phyloP scores from a whole-genome alignment of 2,888 invertebrate genomes.

The Schizotus pectinicornis region DNA sequence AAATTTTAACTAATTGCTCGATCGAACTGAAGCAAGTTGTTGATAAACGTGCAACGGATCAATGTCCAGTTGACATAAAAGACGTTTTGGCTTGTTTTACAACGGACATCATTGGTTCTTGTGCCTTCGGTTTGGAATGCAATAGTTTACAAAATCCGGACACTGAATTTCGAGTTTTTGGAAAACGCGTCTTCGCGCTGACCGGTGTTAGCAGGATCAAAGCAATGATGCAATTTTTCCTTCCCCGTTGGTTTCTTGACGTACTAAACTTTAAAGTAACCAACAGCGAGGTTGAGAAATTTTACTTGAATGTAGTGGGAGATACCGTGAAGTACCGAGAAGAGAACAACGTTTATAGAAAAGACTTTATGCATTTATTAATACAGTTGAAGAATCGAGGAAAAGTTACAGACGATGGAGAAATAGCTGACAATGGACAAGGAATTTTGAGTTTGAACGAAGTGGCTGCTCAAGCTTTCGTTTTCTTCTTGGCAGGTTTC shows the following conservation, averaged over 20 bases:
- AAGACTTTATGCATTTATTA: not conserved
- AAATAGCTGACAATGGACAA: too few relatives aligned
- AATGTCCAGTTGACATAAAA: constrained; percentile 49
- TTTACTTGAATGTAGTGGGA: too few relatives aligned
- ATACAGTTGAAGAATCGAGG: not conserved
- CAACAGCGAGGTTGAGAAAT: too few relatives aligned
- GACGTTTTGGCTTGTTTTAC: constrained; percentile 57
- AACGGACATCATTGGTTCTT: constrained; percentile 64
- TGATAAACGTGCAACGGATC: not conserved
- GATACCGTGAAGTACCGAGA: too few relatives aligned
- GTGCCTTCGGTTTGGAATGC: constrained; percentile 64
- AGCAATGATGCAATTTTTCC: not conserved
- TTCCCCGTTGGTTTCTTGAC: not conserved
- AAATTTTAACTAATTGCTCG: constrained; percentile 59
- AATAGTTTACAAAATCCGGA: constrained; percentile 61
- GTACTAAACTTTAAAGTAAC: too few relatives aligned
- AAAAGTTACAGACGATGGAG: too few relatives aligned
- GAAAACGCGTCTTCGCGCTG: constrained; percentile 1
- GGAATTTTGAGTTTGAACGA: too few relatives aligned
- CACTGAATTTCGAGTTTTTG: constrained; percentile 54
- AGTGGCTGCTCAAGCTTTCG: too few relatives aligned
- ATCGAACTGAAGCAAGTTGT: constrained; percentile 5
- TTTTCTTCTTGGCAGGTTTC: too few relatives aligned
- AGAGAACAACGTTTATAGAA: too few relatives aligned
- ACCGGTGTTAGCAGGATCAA: not conserved